Conservation (phyloP, 64 coral and sea anemone genomes). For the Cladopsammia gracilis region DNA sequence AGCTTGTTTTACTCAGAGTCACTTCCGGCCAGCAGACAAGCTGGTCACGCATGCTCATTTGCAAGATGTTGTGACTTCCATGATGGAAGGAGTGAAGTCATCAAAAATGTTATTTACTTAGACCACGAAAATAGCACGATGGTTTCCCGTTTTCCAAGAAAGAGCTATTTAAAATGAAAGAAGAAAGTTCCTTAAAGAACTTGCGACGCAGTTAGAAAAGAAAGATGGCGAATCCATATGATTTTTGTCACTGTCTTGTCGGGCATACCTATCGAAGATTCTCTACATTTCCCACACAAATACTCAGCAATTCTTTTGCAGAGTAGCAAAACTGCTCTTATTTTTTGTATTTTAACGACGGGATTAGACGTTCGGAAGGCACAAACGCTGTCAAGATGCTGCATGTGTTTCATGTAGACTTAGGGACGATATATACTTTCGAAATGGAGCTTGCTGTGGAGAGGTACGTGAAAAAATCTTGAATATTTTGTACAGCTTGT, state of each 20-base stretch:
- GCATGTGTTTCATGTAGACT: conserved; percentile 96
- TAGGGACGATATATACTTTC: conserved; percentile 90
- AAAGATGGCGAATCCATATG: background rate
- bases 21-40: conserved; percentile 7
- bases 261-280: background rate
- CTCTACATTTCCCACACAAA: background rate
- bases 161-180: conserved; percentile 2
- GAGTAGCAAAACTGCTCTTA: background rate
- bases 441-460: conserved; percentile 99
- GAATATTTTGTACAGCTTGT: too few relatives aligned
- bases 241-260: background rate
- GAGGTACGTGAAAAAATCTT: conserved; percentile 56
- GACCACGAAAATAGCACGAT: conserved; percentile 1
- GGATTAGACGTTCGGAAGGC: background rate
- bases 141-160: conserved; percentile 23
- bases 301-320: background rate
- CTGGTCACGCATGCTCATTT: conserved; percentile 30
- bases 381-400: conserved; percentile 69
- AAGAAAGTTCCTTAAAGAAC: background rate
- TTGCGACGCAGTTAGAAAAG: background rate
- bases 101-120: background rate
- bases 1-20: background rate
- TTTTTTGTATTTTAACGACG: background rate
- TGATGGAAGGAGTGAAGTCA: conserved; percentile 4
- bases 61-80: background rate